Conservation (phyloP, 2,797 vertebrate species). For the Steatocranus sp. region DNA sequence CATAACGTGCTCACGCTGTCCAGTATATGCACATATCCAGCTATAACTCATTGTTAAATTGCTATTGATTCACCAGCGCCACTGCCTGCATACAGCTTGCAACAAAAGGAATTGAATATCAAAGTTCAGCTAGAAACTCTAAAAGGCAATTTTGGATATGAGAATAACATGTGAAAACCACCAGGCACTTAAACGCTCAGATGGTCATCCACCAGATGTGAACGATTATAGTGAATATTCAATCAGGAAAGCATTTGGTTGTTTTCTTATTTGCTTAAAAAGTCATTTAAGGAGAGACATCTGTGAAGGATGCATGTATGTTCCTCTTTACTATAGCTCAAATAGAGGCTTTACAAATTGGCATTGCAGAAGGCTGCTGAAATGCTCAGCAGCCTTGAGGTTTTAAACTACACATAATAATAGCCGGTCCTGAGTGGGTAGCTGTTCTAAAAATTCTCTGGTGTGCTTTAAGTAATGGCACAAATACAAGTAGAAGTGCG, state of each 20-base stretch:
- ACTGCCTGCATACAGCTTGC: slow-evolving; percentile 26
- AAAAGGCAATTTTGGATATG: background rate
- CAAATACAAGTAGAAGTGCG: slow-evolving; percentile 16
- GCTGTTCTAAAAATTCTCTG: slow-evolving; percentile 1
- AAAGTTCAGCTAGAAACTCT: slow-evolving; percentile 26
- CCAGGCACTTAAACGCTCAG: background rate
- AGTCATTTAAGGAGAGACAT: slow-evolving; percentile 21
- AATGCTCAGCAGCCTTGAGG: background rate
- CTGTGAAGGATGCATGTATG: slow-evolving; percentile 12
- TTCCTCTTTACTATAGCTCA: background rate
- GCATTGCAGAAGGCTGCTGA: background rate
- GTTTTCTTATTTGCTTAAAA: slow-evolving; percentile 4
- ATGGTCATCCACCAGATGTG: slow-evolving; percentile 14
- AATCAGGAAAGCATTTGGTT: slow-evolving; percentile 22
- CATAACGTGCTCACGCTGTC: slow-evolving; percentile 34
- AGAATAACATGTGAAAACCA: background rate
- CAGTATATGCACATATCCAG: slow-evolving; percentile 38
- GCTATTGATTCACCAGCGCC: slow-evolving; percentile 38
- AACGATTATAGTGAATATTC: slow-evolving; percentile 29
- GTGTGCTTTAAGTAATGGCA: slow-evolving; percentile 1
- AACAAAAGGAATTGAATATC: slow-evolving; percentile 39
- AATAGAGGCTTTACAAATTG: background rate
- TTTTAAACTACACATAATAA: background rate
- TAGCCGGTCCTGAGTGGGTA: background rate
- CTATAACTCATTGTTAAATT: slow-evolving; percentile 52